These are phyloP conservation scores for Hipparchia semele DNA, from an alignment of 2,888 invertebrate species.

Conservation along the genomic window DNA sequence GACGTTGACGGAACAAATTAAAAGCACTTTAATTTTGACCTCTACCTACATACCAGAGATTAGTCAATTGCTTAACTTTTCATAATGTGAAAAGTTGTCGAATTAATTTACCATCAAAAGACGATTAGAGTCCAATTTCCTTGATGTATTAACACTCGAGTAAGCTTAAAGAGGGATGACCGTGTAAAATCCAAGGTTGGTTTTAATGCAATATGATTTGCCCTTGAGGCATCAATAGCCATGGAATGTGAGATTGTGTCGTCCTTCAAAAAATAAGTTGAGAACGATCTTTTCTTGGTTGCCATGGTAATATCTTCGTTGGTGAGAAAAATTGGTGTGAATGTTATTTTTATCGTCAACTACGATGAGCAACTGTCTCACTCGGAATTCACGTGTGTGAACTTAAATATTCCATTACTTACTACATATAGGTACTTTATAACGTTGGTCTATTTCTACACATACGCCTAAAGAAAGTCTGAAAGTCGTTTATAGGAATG, in stretches of 20 bases:
- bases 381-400: too few relatives aligned
- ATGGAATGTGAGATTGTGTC: conserved; percentile 16
- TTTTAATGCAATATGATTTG: conserved; percentile 17
- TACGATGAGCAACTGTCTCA: too few relatives aligned
- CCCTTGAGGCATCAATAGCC: conserved; percentile 34
- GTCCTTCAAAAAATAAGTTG: conserved; percentile 16
- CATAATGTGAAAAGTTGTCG: neutral
- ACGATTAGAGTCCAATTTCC: neutral
- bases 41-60: too few relatives aligned
- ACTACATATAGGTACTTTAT: too few relatives aligned
- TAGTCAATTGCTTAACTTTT: neutral
- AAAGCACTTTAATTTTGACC: too few relatives aligned
- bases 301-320: neutral
- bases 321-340: neutral
- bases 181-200: conserved; percentile 18
- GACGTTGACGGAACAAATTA: too few relatives aligned
- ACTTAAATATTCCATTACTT: too few relatives aligned
- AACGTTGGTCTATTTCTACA: too few relatives aligned
- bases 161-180: conserved; percentile 14
- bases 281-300: neutral
- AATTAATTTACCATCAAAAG: neutral
- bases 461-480: too few relatives aligned
- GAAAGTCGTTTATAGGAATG: too few relatives aligned
- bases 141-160: conserved; percentile 6
- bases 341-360: too few relatives aligned